A percentile compares a stretch with the other conserved stretches of the same genome.
phyloP scores from a whole-genome alignment of 1,140 invertebrate genomes.

The Chionoecetes opilio region DNA sequence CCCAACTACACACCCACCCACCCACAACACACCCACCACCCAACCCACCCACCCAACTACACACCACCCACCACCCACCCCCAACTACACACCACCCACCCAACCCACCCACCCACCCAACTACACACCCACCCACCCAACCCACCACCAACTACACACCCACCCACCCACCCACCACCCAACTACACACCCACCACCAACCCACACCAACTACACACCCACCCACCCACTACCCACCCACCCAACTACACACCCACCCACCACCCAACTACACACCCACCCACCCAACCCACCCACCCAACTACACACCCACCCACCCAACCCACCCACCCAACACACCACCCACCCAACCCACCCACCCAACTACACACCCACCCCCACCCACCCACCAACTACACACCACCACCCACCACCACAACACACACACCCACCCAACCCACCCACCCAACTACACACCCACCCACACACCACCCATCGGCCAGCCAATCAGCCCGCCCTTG shows the following conservation, averaged over 20 bases:
- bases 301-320: too few species aligned
- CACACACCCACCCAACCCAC: neutral
- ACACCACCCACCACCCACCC: neutral
- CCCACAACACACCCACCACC: neutral
- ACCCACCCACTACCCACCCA: neutral
- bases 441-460: neutral
- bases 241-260: too few species aligned
- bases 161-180: neutral
- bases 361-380: neutral
- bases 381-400: neutral
- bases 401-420: neutral
- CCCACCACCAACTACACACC: neutral
- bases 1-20: neutral
- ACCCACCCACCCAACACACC: neutral
- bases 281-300: too few species aligned
- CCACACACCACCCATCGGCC: neutral
- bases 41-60: neutral
- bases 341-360: neutral
- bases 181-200: neutral
- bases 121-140: neutral
- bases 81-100: neutral
- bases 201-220: neutral
- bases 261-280: too few species aligned
- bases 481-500: neutral
- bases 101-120: neutral